Evolutionary conservation across 23 tunicate genomes (phyloP).

Genomic region (Trididemnum miniatum): DNA sequence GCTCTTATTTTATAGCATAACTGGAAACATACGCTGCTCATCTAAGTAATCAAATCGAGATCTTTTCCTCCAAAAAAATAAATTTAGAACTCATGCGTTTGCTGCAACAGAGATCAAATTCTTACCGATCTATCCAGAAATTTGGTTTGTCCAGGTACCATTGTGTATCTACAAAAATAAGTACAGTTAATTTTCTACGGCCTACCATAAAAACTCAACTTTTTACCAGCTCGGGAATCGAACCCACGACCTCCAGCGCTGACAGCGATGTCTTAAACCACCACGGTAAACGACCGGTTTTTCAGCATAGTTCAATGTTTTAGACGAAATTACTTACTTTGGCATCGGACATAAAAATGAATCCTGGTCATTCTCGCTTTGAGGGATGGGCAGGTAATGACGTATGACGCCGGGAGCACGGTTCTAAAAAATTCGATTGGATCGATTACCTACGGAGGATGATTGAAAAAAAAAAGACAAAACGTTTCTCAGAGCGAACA

Average conservation of each 20-base stretch:
- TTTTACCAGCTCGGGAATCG: no score
- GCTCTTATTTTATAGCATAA: no score
- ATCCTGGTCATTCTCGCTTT: constrained; percentile 72
- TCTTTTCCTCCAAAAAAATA: no score
- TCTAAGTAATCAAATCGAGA: no score
- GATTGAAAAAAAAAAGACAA: no score
- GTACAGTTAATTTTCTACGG: not conserved
- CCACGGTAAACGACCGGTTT: not conserved
- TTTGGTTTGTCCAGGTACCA: constrained; percentile 49
- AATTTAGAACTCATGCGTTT: no score
- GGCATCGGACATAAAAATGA: constrained; percentile 79
- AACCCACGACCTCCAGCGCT: no score
- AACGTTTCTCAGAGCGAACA: no score
- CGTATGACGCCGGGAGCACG: constrained; percentile 59
- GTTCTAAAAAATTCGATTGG: constrained; percentile 54
- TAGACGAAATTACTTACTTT: constrained; percentile 31
- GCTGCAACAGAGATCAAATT: not conserved
- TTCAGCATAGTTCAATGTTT: no score
- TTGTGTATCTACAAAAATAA: constrained; percentile 34
- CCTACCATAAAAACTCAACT: not conserved
- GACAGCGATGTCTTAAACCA: no score
- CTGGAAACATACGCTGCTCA: no score
- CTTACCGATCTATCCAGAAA: constrained; percentile 63
- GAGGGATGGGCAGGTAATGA: constrained; percentile 56
- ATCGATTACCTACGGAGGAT: no score